phyloP scores from a whole-genome alignment of 1,140 invertebrate genomes.

The Nautilus pompilius region DNA sequence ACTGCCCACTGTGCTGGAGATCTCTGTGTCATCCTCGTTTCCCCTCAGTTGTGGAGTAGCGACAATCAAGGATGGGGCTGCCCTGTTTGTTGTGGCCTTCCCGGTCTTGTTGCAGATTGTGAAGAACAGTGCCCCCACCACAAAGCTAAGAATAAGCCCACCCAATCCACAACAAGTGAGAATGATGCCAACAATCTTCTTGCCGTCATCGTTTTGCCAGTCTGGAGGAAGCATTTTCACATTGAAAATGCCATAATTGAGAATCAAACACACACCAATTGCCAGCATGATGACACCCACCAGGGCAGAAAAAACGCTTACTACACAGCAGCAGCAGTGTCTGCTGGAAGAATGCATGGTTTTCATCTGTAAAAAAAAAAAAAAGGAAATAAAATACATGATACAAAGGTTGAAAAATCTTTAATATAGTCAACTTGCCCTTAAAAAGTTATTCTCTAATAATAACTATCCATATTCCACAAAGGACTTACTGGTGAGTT shows the following conservation, averaged over 20 bases:
- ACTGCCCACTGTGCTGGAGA: too few species aligned
- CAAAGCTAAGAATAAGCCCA: conserved; percentile 10
- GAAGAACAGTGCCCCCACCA: conserved; percentile 14
- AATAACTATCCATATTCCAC: too few species aligned
- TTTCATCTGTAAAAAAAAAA: conserved; percentile 16
- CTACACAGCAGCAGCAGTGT: conserved; percentile 18
- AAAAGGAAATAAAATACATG: too few species aligned
- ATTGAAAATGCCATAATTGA: conserved; percentile 16
- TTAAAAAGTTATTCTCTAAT: too few species aligned
- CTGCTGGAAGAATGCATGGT: conserved; percentile 9
- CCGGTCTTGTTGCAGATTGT: not conserved
- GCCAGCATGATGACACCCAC: conserved; percentile 15
- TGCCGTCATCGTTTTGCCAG: conserved; percentile 16
- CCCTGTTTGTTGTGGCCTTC: too few species aligned
- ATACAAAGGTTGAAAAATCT: too few species aligned
- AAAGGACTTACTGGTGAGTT: too few species aligned
- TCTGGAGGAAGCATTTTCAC: conserved; percentile 14
- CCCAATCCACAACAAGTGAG: conserved; percentile 12
- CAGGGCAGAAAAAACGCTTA: conserved; percentile 15
- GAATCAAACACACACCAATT: conserved; percentile 17
- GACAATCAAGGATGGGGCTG: too few species aligned
- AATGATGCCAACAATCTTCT: conserved; percentile 16
- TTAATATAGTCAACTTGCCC: too few species aligned
- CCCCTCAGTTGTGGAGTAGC: too few species aligned
- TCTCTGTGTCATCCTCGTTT: too few species aligned